These are phyloP conservation scores for Tachina fera DNA, from an alignment of 2,888 invertebrate genomes.

Conservation along the genomic window DNA sequence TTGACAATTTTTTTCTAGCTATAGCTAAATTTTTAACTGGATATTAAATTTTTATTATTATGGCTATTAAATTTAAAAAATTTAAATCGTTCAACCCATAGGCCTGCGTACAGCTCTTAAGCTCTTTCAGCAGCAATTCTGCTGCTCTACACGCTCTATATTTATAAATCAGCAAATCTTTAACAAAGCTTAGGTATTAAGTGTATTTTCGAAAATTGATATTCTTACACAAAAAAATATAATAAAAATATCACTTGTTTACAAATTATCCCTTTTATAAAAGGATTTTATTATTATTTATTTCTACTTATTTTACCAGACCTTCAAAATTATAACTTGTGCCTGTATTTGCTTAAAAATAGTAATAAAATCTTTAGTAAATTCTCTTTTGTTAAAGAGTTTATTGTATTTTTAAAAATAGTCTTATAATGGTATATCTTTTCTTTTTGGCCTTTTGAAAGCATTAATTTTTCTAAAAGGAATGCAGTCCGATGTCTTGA, in stretches of 20 bases:
- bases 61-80: too few relatives aligned
- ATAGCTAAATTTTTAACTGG: too few relatives aligned
- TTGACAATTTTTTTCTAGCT: too few relatives aligned
- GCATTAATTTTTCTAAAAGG: constrained; percentile 1
- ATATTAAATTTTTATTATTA: too few relatives aligned
- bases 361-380: too few relatives aligned
- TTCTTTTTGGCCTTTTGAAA: background rate
- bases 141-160: too few relatives aligned
- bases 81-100: too few relatives aligned
- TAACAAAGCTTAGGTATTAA: too few relatives aligned
- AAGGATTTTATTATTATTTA: background rate
- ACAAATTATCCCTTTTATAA: background rate
- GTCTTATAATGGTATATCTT: background rate
- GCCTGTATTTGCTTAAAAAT: too few relatives aligned
- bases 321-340: background rate
- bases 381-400: constrained; percentile 15
- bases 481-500: background rate
- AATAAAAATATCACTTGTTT: background rate
- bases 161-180: too few relatives aligned
- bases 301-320: background rate
- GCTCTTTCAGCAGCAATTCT: too few relatives aligned
- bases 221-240: background rate
- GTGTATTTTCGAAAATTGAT: background rate
- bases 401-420: constrained; percentile 4
- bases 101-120: too few relatives aligned